Evolutionary conservation across 2,888 invertebrate species (phyloP).

Genomic region (Balanococcus diminutus): DNA sequence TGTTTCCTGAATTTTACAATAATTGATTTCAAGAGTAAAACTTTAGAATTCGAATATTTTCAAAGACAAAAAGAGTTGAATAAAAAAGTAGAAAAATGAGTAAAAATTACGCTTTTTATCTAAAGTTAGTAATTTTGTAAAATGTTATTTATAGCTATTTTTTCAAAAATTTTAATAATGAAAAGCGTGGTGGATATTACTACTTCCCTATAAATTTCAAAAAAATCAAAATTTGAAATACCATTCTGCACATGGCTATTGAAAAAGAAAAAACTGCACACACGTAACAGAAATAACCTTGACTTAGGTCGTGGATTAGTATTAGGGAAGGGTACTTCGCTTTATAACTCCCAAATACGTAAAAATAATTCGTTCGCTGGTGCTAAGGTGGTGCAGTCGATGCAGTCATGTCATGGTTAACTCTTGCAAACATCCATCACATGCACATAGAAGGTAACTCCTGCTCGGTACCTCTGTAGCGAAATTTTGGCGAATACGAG

Average conservation of each 20-base stretch:
- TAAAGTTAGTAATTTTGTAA: no score
- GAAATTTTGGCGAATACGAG: neutral
- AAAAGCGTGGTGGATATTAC: no score
- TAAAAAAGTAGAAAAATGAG: no score
- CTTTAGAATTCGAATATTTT: no score
- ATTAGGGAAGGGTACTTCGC: neutral
- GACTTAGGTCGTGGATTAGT: conserved; percentile 2
- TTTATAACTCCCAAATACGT: neutral
- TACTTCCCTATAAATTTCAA: no score
- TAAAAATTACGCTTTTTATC: no score
- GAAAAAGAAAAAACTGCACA: neutral
- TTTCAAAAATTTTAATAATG: no score
- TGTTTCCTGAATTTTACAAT: no score
- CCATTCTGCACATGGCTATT: neutral
- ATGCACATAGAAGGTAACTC: neutral
- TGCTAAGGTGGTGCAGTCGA: neutral
- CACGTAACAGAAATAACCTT: neutral
- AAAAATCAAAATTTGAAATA: no score
- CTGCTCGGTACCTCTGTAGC: neutral
- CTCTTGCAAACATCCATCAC: neutral
- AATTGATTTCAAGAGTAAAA: no score
- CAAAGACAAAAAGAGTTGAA: no score
- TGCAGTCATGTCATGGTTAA: neutral
- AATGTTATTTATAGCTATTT: no score
- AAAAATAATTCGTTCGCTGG: neutral